Evolutionary conservation across 2,113 vertebrate species (phyloP).

Genomic region (Rallus limicola): DNA sequence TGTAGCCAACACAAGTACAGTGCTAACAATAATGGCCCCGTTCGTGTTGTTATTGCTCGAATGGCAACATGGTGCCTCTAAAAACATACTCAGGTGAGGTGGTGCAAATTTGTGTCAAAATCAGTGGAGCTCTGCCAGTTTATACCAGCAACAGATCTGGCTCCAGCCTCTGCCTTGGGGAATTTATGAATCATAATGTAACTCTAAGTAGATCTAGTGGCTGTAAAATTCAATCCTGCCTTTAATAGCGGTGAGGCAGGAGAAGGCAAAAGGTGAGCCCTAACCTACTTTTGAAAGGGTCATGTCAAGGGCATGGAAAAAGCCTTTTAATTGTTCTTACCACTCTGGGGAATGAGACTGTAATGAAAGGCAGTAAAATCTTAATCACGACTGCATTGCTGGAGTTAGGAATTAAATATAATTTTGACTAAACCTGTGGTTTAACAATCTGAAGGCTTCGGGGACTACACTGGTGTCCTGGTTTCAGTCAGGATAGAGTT

Average conservation of each 20-base stretch:
- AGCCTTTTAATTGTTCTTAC: constrained; percentile 39
- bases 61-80: neutral
- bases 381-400: constrained; percentile 1
- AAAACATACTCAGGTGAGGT: constrained; percentile 41
- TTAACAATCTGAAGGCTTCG: neutral
- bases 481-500: too few relatives aligned
- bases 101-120: constrained; percentile 30
- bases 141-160: constrained; percentile 52
- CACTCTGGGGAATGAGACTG: neutral
- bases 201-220: constrained; percentile 49
- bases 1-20: neutral
- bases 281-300: constrained; percentile 59
- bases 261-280: constrained; percentile 54
- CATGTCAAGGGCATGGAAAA: constrained; percentile 52
- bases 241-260: constrained; percentile 50
- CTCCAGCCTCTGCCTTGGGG: constrained; percentile 27
- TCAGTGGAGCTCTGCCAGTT: constrained; percentile 45
- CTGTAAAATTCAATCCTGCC: constrained; percentile 58
- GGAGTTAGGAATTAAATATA: constrained; percentile 1
- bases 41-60: neutral
- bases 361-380: constrained; percentile 51
- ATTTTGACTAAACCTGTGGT: neutral
- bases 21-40: rapidly evolving
- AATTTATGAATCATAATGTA: constrained; percentile 65
- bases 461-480: neutral